phyloP scores from a whole-genome alignment of 2,113 vertebrate species.

The Eidolon helvum region DNA sequence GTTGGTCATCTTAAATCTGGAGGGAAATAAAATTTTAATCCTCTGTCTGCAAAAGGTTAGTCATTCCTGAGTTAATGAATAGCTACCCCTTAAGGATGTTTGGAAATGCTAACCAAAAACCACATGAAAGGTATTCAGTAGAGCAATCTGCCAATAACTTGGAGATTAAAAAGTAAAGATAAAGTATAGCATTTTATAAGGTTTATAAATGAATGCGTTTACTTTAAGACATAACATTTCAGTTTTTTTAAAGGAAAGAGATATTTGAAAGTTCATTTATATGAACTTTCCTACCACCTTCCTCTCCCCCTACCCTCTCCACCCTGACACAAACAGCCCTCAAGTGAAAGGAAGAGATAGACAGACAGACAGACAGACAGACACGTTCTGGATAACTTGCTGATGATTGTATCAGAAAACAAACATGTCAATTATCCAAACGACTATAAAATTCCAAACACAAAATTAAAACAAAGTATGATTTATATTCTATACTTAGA shows the following conservation, averaged over 20 bases:
- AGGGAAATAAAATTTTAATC: conserved; percentile 54
- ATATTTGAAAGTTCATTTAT: not conserved
- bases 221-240: conserved; percentile 1
- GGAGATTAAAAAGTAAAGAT: conserved; percentile 10
- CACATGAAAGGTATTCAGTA: not conserved
- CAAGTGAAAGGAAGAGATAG: not conserved
- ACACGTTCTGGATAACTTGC: not conserved
- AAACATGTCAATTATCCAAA: conserved; percentile 33
- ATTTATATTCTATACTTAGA: not conserved
- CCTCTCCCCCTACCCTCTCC: not conserved
- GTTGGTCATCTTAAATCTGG: conserved; percentile 38
- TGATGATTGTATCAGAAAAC: not conserved
- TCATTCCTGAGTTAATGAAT: conserved; percentile 34
- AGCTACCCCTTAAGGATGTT: not conserved
- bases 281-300: not conserved
- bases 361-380: not conserved
- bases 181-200: not conserved
- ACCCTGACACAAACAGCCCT: not conserved
- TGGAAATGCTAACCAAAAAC: conserved; percentile 34
- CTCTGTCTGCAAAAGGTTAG: not conserved
- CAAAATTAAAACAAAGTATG: not conserved
- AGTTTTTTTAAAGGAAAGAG: not conserved
- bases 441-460: conserved; percentile 30
- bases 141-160: not conserved
- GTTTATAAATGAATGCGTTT: conserved; percentile 2